phyloP scores from a whole-genome alignment of 2,888 invertebrate genomes.

The Rhyacophila evoluta region DNA sequence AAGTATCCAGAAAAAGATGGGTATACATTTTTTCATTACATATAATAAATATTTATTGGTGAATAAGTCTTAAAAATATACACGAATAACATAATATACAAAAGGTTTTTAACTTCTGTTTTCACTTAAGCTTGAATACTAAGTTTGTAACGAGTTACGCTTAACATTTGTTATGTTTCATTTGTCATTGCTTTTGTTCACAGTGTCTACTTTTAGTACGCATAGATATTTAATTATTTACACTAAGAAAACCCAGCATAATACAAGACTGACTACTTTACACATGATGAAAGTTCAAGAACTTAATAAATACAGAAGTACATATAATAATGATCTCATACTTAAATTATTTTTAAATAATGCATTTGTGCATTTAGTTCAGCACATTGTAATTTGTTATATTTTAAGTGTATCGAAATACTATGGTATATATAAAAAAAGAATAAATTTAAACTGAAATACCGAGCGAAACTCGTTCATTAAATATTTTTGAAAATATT shows the following conservation, averaged over 20 bases:
- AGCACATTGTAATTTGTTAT: no score
- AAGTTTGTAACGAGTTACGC: constrained; percentile 42
- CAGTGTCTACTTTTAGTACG: constrained; percentile 10
- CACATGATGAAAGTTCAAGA: not conserved
- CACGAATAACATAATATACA: no score
- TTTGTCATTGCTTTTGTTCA: constrained; percentile 41
- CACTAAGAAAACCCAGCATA: constrained; percentile 3
- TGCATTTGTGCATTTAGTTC: no score
- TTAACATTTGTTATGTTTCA: constrained; percentile 46
- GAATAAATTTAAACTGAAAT: no score
- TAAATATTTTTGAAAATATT: not conserved
- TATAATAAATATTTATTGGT: no score
- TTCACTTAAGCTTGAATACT: constrained; percentile 31
- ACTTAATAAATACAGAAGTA: not conserved
- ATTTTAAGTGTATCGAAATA: no score
- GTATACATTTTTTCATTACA: no score
- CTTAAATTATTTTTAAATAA: no score
- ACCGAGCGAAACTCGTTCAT: not conserved
- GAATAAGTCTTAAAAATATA: no score
- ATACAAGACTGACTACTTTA: not conserved
- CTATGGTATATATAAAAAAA: no score
- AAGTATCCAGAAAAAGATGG: no score
- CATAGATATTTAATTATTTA: constrained; percentile 24
- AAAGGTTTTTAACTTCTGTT: constrained; percentile 10
- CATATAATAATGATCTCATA: no score